phyloP scores from a whole-genome alignment of 2,888 invertebrate genomes.

The Fabriciana adippe region DNA sequence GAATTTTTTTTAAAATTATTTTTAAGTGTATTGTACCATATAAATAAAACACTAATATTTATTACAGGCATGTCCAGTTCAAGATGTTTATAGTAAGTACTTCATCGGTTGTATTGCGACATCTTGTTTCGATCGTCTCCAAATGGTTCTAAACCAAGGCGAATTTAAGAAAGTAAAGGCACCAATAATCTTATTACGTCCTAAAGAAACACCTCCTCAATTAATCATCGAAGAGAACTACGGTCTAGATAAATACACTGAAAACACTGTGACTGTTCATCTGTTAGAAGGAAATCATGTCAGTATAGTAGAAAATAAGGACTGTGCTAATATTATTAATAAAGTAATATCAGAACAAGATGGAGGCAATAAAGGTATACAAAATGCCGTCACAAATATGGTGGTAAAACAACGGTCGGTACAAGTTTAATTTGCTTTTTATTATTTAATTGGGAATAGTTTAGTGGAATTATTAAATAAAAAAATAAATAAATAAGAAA shows the following conservation, averaged over 20 bases:
- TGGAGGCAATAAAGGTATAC: conserved; percentile 48
- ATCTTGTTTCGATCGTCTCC: conserved; percentile 77
- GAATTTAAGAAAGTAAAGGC: conserved; percentile 78
- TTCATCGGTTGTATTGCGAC: conserved; percentile 56
- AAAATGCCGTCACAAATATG: conserved; percentile 57
- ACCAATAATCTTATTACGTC: conserved; percentile 84
- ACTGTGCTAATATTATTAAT: conserved; percentile 38
- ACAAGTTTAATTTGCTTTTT: conserved; percentile 38
- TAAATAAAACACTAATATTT: neutral
- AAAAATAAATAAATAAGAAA: neutral
- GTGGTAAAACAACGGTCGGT: conserved; percentile 65
- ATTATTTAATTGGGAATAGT: neutral
- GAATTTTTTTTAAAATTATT: too few relatives aligned
- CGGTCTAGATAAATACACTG: conserved; percentile 76
- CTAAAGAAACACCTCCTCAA: conserved; percentile 80
- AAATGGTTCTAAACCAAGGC: conserved; percentile 73
- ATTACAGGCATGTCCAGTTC: conserved; percentile 49
- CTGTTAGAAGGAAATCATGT: conserved; percentile 33
- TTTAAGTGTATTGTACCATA: neutral
- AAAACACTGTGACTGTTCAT: conserved; percentile 9
- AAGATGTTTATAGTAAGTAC: conserved; percentile 63
- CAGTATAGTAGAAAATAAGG: conserved; percentile 32
- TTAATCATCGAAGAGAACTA: conserved; percentile 84
- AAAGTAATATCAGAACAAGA: conserved; percentile 50
- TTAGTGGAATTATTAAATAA: conserved; percentile 9